Evolutionary conservation across 1,140 invertebrate genomes (phyloP), one percentile per base, ranked within the genome.

Genomic region (Drosophila carrolli): DNA sequence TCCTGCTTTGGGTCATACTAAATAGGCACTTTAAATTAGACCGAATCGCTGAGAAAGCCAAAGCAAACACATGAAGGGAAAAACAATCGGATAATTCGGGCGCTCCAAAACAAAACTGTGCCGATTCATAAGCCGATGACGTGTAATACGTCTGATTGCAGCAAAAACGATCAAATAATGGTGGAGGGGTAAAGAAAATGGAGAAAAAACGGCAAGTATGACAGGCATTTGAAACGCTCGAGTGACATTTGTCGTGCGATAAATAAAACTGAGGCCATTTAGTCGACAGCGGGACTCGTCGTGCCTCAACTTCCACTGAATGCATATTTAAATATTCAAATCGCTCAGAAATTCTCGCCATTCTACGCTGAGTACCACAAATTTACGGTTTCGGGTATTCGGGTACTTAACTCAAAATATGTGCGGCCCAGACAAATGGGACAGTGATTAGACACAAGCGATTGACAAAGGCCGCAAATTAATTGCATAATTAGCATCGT

Each of bases 311-410:
- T 70, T 51, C 61, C 55, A 35, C 61, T 41, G 58, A 63, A 61
- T 88, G 78, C 83, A 88, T 82, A 82, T 82, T 88, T 86, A 86
- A 72, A 76, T 88, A 86, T 85, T 85, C 61, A 81, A 85, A 85
- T 86, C 50, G 54, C 62, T 41, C 38, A 62, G 68, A 83, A 60
- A 78, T 75, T 85, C 78, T 66, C 61, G 73, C 63, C 62, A 73
- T 84, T 84, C 32, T 16, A 38, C 43, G 58, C 14, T 7, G 11
- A 48, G 59, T 35, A 32, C 35, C 60, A 19, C 5, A 38, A 55
- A 71, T 71, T 57, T 58, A 72, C 43, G 65, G 63, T 29, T 35
- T 41, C 16, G 44, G 7, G 43, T 19, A 37, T 16, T 66, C 10
- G 60, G 8, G 19, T 23, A 47, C 65, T 53, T 50, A 43, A 53